Percentiles rank a stretch among this genome's conserved stretches.
Evolutionary conservation across 2,888 invertebrate genomes (phyloP).

Genomic region (Trachelus iudaicus): DNA sequence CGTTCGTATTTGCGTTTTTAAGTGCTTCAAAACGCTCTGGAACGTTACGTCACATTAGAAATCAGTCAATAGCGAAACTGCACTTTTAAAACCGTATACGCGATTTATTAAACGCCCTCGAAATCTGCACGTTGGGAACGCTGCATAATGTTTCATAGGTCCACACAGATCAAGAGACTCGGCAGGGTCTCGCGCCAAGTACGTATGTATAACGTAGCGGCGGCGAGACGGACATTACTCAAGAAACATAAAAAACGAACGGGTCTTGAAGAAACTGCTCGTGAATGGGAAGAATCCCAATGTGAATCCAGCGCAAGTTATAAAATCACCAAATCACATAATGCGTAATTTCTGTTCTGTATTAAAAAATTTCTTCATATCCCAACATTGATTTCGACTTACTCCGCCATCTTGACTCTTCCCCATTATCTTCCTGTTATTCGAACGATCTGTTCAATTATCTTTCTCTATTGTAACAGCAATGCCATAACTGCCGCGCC

Average conservation of each 20-base stretch:
- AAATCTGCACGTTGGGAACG: background rate
- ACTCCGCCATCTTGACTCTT: background rate
- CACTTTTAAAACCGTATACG: too few relatives aligned
- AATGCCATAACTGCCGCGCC: background rate
- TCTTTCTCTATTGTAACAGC: background rate
- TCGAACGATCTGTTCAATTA: background rate
- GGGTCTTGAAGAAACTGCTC: background rate
- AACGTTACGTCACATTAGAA: background rate
- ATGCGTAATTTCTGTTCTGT: background rate
- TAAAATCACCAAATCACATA: background rate
- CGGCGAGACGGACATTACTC: background rate
- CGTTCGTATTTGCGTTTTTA: background rate
- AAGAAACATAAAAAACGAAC: background rate
- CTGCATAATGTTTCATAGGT: background rate
- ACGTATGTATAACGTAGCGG: too few relatives aligned
- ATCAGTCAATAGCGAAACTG: background rate
- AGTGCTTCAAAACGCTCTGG: background rate
- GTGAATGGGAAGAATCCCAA: background rate
- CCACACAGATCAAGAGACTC: background rate
- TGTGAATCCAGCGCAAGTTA: background rate
- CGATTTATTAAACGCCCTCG: background rate
- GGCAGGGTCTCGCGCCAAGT: too few relatives aligned
- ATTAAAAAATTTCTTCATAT: background rate
- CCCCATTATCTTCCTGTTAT: background rate
- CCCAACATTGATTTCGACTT: background rate